Evolutionary conservation across 2,113 vertebrate species (phyloP).

Genomic region (Urocynchramus pylzowi): DNA sequence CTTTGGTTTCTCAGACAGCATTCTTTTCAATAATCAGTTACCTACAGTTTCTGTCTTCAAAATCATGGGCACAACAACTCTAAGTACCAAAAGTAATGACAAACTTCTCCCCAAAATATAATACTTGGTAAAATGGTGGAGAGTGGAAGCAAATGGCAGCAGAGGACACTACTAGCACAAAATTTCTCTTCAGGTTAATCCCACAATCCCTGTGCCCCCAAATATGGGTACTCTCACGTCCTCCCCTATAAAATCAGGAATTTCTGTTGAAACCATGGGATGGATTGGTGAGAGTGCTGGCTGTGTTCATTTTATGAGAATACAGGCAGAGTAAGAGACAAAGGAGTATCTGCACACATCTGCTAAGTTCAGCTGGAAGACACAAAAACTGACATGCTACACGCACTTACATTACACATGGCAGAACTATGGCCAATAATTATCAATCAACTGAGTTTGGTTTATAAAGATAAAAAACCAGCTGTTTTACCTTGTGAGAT

Average conservation of each 20-base stretch:
- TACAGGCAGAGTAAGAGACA: not conserved
- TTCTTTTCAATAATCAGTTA: not conserved
- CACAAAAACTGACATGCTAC: not conserved
- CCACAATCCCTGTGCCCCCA: not conserved
- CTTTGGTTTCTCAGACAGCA: not conserved
- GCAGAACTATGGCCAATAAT: not conserved
- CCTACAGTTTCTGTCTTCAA: not conserved
- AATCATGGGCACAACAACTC: not conserved
- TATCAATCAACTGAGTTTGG: not conserved
- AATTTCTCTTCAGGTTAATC: not conserved
- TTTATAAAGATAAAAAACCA: not conserved
- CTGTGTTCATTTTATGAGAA: not conserved
- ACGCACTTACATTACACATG: not conserved
- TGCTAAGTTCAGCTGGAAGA: not conserved
- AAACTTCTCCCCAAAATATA: not conserved
- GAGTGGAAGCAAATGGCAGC: not conserved
- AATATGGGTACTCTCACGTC: not conserved
- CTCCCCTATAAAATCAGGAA: not conserved
- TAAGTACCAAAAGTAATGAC: not conserved
- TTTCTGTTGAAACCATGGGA: not conserved
- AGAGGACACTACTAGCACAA: not conserved
- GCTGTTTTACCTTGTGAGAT: constrained; percentile 19
- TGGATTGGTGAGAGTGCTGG: not conserved
- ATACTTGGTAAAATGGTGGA: not conserved
- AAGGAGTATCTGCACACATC: not conserved